Percentiles rank a stretch among this genome's conserved stretches.
phyloP scores from a whole-genome alignment of 2,113 vertebrate genomes.

The Tricholaema leucomelas region DNA sequence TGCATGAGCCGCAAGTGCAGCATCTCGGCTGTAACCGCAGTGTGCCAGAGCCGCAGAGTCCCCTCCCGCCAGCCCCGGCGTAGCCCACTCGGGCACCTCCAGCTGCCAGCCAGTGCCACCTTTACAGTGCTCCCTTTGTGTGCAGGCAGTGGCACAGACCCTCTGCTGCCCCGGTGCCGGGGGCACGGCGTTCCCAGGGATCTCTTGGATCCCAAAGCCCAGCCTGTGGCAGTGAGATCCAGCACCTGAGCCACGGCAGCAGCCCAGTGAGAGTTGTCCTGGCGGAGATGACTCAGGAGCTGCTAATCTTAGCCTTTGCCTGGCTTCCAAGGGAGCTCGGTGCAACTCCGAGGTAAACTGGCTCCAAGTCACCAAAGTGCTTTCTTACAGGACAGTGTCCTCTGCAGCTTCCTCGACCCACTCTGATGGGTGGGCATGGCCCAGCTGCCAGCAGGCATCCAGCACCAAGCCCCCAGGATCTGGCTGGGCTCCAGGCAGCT shows the following conservation, averaged over 20 bases:
- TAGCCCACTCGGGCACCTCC: neutral
- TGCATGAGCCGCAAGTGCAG: neutral
- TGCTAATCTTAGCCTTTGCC: conserved; percentile 22
- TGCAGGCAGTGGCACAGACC: neutral
- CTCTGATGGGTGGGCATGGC: neutral
- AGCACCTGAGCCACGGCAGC: neutral
- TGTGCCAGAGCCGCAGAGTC: neutral
- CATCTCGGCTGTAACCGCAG: neutral
- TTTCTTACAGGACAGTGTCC: neutral
- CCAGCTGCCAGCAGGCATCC: neutral
- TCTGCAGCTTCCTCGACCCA: neutral
- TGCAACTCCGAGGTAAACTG: neutral
- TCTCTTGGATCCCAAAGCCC: neutral
- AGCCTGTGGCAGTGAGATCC: neutral
- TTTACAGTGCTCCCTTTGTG: neutral
- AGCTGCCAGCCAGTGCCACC: neutral
- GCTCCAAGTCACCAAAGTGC: neutral
- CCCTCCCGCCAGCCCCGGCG: neutral
- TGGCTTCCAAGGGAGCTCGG: conserved; percentile 14
- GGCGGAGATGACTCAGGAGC: neutral
- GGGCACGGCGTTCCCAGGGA: neutral
- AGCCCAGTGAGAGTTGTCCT: neutral
- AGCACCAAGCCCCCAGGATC: neutral
- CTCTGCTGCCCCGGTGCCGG: neutral
- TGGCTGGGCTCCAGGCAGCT: neutral